phyloP scores from a whole-genome alignment of 2,888 invertebrate genomes.

The Hydroisotoma schaefferi region DNA sequence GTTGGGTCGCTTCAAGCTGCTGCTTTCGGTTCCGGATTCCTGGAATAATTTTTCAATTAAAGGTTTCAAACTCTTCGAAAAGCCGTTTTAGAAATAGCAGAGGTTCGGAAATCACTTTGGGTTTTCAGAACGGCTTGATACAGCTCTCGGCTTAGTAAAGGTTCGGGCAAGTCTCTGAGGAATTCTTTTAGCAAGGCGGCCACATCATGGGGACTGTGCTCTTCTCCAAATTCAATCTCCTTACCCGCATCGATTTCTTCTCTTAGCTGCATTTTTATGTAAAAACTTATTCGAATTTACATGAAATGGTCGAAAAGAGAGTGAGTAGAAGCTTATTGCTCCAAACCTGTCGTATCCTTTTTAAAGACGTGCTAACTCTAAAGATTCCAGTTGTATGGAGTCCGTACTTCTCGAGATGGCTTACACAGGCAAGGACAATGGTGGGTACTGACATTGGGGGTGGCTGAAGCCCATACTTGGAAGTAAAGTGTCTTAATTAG shows the following conservation, averaged over 20 bases:
- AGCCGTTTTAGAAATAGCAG: no score
- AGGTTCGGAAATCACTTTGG: no score
- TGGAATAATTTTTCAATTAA: no score
- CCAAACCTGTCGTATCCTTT: conserved; percentile 88
- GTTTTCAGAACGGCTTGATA: conserved; percentile 87
- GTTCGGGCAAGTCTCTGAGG: conserved; percentile 87
- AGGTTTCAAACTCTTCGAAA: no score
- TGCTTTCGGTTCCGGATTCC: conserved; percentile 77
- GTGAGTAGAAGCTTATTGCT: no score
- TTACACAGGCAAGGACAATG: conserved; percentile 73
- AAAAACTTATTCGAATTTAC: no score
- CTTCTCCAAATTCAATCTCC: conserved; percentile 64
- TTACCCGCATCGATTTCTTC: conserved; percentile 86
- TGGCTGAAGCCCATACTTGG: no score
- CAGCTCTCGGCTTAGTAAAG: conserved; percentile 80
- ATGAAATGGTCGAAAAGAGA: no score
- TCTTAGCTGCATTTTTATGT: conserved; percentile 70
- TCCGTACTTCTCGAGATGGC: conserved; percentile 75
- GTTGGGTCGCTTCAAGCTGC: conserved; percentile 77
- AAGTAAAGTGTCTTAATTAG: no score
- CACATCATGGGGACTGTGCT: conserved; percentile 88
- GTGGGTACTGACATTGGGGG: conserved; percentile 62
- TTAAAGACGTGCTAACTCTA: conserved; percentile 86
- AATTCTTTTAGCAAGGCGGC: conserved; percentile 90
- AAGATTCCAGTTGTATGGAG: conserved; percentile 84